Evolutionary conservation across 2,888 invertebrate species (phyloP).

Genomic region (Lycaena phlaeas): DNA sequence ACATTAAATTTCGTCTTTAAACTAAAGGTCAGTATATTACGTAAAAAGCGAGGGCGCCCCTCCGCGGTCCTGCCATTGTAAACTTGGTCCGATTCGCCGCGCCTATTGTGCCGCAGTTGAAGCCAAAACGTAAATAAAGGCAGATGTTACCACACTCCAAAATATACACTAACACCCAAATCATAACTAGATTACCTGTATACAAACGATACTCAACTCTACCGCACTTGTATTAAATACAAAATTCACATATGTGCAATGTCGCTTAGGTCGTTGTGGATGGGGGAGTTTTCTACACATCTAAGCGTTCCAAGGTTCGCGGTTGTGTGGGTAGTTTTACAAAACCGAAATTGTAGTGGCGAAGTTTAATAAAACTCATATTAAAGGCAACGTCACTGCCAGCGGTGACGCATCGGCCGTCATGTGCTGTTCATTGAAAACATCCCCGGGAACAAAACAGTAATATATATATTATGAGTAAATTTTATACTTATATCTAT

Average conservation of each 20-base stretch:
- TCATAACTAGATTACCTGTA: slow-evolving; percentile 20
- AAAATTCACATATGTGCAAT: slow-evolving; percentile 11
- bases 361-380: slow-evolving; percentile 64
- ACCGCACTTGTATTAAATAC: slow-evolving; percentile 15
- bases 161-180: slow-evolving; percentile 31
- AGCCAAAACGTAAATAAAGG: slow-evolving; percentile 71
- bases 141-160: slow-evolving; percentile 68
- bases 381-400: slow-evolving; percentile 56
- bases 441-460: slow-evolving; percentile 1
- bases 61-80: slow-evolving; percentile 40
- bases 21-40: slow-evolving; percentile 44
- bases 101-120: slow-evolving; percentile 60
- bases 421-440: background rate
- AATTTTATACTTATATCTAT: no score
- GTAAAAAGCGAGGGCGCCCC: slow-evolving; percentile 33
- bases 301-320: slow-evolving; percentile 36
- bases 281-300: slow-evolving; percentile 19
- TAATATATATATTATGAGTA: no score
- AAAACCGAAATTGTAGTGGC: slow-evolving; percentile 55
- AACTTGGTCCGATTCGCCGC: slow-evolving; percentile 50
- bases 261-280: slow-evolving; percentile 20
- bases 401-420: slow-evolving; percentile 26
- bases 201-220: slow-evolving; percentile 24
- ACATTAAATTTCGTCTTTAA: slow-evolving; percentile 14
- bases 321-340: slow-evolving; percentile 64